Evolutionary conservation across 2,113 vertebrate genomes (phyloP), one percentile per base, ranked within the genome.

Genomic region (Tachysurus vachellii): DNA sequence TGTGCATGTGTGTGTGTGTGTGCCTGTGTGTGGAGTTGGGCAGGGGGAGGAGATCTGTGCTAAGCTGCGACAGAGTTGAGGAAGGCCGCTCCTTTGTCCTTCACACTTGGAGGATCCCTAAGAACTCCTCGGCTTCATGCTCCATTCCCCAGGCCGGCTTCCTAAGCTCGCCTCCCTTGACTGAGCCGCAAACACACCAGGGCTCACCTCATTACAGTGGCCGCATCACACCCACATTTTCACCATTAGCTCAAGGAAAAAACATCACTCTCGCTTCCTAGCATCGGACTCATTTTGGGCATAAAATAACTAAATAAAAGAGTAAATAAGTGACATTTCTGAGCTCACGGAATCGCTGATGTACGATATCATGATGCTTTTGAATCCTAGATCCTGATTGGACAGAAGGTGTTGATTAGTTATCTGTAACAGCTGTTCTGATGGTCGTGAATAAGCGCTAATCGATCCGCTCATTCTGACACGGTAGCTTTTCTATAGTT

Each of bases 51-150:
- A 93, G 91, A 91, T 93, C 94, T 93, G 92, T 93, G 92, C 93
- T 93, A 92, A 91, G 93, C 94, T 93, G 93, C 94, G 94, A 95
- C 94, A 94, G 93, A 93, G 94, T 93, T 95, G 90, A 94, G 93
- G 94, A 93, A 93, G 92, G 93, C 94, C 90, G 93, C 94, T 95
- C 94, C 94, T 95, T 95, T 95, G 95, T 95, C 95, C 95, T 96
- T 96, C 95, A 96, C 95, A 96, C 95, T 95, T 93, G 94, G 94
- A 93, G 92, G 93, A 93, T 89, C 93, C 73, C 93, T 94, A 94
- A 95, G 94, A 94, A 94, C 95, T 95, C 94, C 94, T 94, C 92
- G 93, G 85, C 93, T 92, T 90, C 88, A 88, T 88, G 84, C 89
- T 87, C 85, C 87, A 88, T 87, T 88, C 89, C 68, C 88, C 88